A percentile compares a stretch with the other conserved stretches of the same genome.
Conservation (phyloP, 2,888 invertebrate genomes). For the Polymixis flavicincta region DNA sequence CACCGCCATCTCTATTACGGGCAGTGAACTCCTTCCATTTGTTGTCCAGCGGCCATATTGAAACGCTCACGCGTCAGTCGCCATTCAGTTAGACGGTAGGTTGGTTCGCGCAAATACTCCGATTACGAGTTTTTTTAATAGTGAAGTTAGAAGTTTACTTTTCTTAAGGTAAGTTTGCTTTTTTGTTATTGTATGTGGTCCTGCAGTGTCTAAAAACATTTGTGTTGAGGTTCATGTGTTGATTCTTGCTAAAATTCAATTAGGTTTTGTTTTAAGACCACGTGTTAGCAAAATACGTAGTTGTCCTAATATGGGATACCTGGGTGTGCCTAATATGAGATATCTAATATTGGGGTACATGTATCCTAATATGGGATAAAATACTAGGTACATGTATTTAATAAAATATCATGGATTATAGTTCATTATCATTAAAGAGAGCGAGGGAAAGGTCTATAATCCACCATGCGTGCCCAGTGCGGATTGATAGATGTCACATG, state of each 20-base stretch:
- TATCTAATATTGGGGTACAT: conserved; percentile 40
- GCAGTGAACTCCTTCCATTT: not conserved
- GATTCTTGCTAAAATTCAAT: too few species aligned
- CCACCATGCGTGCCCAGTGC: too few species aligned
- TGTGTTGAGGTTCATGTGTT: too few species aligned
- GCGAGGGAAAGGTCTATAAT: too few species aligned
- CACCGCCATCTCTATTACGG: not conserved
- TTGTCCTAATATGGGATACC: too few species aligned
- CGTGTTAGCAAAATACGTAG: not conserved
- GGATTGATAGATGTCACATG: too few species aligned
- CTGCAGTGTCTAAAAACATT: not conserved
- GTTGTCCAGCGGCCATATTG: not conserved
- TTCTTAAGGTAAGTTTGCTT: not conserved
- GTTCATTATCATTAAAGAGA: too few species aligned
- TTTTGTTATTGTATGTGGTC: not conserved
- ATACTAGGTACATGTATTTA: not conserved
- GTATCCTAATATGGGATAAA: conserved; percentile 2
- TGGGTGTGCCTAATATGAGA: conserved; percentile 23
- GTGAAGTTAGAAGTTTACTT: not conserved
- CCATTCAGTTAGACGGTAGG: too few species aligned
- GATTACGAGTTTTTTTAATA: too few species aligned
- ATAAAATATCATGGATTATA: conserved; percentile 1
- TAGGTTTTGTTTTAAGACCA: too few species aligned
- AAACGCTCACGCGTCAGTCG: too few species aligned
- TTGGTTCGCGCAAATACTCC: too few species aligned